Evolutionary conservation across 2,113 vertebrate genomes (phyloP), one percentile per base, ranked within the genome.

Genomic region (Oryzias curvinotus): DNA sequence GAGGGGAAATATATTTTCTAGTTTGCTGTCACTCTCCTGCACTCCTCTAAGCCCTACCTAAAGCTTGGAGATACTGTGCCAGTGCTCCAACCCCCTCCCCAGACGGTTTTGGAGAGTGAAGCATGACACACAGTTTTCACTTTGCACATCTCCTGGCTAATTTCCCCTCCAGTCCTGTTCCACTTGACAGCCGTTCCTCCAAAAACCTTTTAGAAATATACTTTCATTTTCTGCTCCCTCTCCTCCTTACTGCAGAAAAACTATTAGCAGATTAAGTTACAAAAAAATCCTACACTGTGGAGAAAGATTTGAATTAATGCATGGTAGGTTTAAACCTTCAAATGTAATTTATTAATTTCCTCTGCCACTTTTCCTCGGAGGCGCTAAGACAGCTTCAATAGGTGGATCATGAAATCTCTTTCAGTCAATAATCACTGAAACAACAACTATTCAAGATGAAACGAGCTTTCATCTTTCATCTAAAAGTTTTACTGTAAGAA

Each of bases 111-210:
- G 68, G 77, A 75, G 73, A 76, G 48, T 68, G 62, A 66, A 45
- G 21, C 68, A 65, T 85, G 85, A 75, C 84, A 77, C 71, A 73
- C 75, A 30, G 41, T 16, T n/a, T 62, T 85, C 77, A 50, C 76
- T 83, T 65, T 75, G 75, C 82, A 72, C 82, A 75, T 86, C 83
- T 77, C 77, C 71, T 63, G 64, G 80, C 77, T 84, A 84, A 83
- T 90, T 88, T 75, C 44, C 67, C 74, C 68, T 73, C 65, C 30
- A 68, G 73, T 68, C 71, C 18, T 14, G 77, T 87, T 89, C 81
- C 77, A 85, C 84, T 83, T 80, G 74, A 88, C 58, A 84, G 65
- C 69, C 82, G 7, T 83, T 83, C 26, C 57, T 73, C 69, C 57
- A 65, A 83, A 88, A 81, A 78, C 65, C 82, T 84, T 84, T 86